These are phyloP conservation scores for Erinaceus europaeus DNA, from an alignment of 2,113 vertebrate genomes.

Conservation along the genomic window DNA sequence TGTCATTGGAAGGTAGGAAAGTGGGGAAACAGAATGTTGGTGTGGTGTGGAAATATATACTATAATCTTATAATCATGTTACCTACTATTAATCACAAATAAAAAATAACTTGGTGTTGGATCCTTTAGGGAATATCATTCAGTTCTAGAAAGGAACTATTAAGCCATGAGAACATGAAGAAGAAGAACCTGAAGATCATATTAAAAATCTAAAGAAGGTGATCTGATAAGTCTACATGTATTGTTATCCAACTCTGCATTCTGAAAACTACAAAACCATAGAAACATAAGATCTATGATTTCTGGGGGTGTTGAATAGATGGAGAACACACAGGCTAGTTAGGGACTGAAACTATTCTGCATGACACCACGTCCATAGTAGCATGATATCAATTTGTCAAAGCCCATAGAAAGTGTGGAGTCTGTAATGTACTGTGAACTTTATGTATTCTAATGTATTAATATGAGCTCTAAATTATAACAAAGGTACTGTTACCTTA, in stretches of 20 bases:
- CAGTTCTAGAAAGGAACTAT: not conserved
- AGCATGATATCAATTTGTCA: not conserved
- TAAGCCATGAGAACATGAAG: not conserved
- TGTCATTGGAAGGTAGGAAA: too few relatives aligned
- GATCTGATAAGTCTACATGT: not conserved
- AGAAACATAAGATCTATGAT: not conserved
- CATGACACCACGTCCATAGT: too few relatives aligned
- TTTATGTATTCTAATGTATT: not conserved
- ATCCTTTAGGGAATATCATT: too few relatives aligned
- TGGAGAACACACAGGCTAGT: not conserved
- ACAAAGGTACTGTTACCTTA: not conserved
- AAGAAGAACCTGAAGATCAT: not conserved
- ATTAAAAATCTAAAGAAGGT: not conserved
- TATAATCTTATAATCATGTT: too few relatives aligned
- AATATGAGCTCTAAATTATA: not conserved
- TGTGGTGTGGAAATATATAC: too few relatives aligned
- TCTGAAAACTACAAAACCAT: not conserved
- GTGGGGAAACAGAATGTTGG: too few relatives aligned
- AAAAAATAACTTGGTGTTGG: too few relatives aligned
- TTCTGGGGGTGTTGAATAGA: not conserved
- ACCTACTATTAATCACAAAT: too few relatives aligned
- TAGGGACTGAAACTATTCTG: not conserved
- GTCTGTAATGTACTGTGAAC: not conserved
- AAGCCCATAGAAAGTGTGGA: not conserved
- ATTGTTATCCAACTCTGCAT: not conserved